These are phyloP conservation scores for Hoplostethus atlanticus DNA, from an alignment of 2,797 vertebrate genomes.

Conservation along the genomic window DNA sequence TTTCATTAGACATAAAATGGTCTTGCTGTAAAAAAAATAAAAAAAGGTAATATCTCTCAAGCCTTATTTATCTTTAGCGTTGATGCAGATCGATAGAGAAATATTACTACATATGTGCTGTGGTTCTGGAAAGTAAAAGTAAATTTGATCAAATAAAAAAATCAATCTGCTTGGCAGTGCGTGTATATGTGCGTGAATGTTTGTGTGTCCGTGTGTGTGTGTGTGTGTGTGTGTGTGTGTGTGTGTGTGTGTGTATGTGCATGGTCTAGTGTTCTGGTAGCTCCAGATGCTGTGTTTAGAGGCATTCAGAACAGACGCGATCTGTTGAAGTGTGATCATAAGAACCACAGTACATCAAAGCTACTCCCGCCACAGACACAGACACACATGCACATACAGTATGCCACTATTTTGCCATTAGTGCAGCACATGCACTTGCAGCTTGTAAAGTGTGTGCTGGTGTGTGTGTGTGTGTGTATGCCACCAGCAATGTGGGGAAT, in stretches of 20 bases:
- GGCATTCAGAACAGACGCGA: neutral
- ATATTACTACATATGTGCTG: neutral
- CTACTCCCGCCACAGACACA: neutral
- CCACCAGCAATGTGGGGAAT: slow-evolving; percentile 54
- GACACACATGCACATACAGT: slow-evolving; percentile 5
- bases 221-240: neutral
- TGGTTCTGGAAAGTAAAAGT: neutral
- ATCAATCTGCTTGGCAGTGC: too few relatives aligned
- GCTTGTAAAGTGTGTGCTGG: slow-evolving; percentile 23
- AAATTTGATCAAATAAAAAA: neutral
- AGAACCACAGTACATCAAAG: slow-evolving; percentile 10
- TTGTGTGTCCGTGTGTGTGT: neutral
- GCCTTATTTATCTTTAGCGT: neutral
- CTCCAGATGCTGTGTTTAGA: neutral
- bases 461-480: slow-evolving; percentile 8
- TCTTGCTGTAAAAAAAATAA: neutral
- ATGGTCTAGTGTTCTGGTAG: neutral
- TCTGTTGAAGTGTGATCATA: slow-evolving; percentile 3
- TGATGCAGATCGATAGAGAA: neutral
- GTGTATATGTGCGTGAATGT: neutral
- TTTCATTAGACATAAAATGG: neutral
- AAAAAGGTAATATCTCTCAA: neutral
- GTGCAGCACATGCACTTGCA: slow-evolving; percentile 20
- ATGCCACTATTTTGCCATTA: slow-evolving; percentile 27
- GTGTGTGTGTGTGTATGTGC: neutral